Evolutionary conservation across 2,113 vertebrate genomes (phyloP), one percentile per base, ranked within the genome.

Genomic region (Proterorhinus semilunaris): DNA sequence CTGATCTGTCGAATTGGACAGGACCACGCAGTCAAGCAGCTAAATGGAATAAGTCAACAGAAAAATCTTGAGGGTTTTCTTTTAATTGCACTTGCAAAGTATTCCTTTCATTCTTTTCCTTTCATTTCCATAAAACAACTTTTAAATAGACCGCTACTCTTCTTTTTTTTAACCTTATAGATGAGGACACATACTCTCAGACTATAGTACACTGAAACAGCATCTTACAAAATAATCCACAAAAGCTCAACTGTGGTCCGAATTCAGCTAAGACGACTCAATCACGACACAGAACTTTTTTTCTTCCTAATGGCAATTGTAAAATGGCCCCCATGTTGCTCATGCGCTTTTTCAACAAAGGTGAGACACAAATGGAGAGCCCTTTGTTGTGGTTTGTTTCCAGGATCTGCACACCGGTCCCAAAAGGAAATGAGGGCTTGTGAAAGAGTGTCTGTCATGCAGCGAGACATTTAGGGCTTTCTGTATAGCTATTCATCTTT

Each of bases 381-480:
- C 11, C 89, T 91, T 91, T 87, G 82, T 90, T 90, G 88, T 87
- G 87, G 89, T 83, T 58, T 73, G 66, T 76, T 80, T 87, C 79
- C 58, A 80, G 78, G 75, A 70, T 85, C 80, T 83, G 76, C 73
- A 75, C 78, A 75, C 80, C 43, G 16, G 76, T 79, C 63, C 81
- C 58, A 46, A 81, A 81, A 87, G 82, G 80, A 88, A 90, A 82
- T 78, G 69, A 78, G 80, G 72, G 73, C 75, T 89, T 65, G 49
- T 82, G 77, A 84, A 88, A 89, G 82, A 81, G 78, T 80, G 81
- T 75, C 76, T 74, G 77, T 86, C 81, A 83, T 2, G 74, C 75
- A 21, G 86, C 50, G 46, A 72, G 83, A 78, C 80, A 71, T 86
- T 81, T 73, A 69, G 71, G 64, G 73, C 71, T 15, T 71, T 21